Conservation (phyloP, 1,140 invertebrate species). For the Tetragnatha versicolor region DNA sequence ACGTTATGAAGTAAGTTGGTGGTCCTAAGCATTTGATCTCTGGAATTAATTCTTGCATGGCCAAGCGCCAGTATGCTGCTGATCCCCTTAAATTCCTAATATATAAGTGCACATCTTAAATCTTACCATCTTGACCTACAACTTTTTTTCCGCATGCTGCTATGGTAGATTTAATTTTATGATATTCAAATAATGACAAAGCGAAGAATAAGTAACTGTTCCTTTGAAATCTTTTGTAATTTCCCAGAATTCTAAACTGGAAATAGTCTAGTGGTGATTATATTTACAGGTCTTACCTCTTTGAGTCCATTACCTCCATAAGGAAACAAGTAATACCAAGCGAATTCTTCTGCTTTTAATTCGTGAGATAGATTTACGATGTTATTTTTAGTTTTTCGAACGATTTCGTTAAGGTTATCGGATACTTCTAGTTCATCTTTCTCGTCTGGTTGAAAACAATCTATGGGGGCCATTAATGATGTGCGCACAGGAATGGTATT, state of each 20-base stretch:
- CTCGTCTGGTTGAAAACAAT: conserved; percentile 8
- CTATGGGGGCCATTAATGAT: conserved; percentile 20
- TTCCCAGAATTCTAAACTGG: conserved; percentile 62
- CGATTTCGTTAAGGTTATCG: conserved; percentile 11
- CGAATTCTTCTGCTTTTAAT: conserved; percentile 61
- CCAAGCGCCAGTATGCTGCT: conserved; percentile 47
- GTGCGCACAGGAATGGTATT: conserved; percentile 22
- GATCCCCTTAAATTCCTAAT: conserved; percentile 39
- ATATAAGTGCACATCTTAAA: conserved; percentile 22
- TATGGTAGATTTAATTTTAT: conserved; percentile 8
- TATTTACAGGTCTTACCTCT: conserved; percentile 60
- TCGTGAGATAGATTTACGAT: conserved; percentile 24
- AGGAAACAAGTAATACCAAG: conserved; percentile 63
- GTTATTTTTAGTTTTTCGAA: conserved; percentile 38
- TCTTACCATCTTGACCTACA: neutral
- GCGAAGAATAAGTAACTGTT: conserved; percentile 65
- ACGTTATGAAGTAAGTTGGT: conserved; percentile 34
- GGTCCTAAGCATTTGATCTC: conserved; percentile 39
- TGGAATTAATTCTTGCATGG: conserved; percentile 44
- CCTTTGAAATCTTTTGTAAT: conserved; percentile 62
- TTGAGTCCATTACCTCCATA: conserved; percentile 63
- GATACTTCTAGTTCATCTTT: conserved; percentile 2
- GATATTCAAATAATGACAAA: conserved; percentile 58
- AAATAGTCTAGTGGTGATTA: conserved; percentile 64
- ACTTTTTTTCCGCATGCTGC: conserved; percentile 28